Evolutionary conservation across 2,113 vertebrate genomes (phyloP), one percentile per base, ranked within the genome.

Genomic region (Eonycteris spelaea): DNA sequence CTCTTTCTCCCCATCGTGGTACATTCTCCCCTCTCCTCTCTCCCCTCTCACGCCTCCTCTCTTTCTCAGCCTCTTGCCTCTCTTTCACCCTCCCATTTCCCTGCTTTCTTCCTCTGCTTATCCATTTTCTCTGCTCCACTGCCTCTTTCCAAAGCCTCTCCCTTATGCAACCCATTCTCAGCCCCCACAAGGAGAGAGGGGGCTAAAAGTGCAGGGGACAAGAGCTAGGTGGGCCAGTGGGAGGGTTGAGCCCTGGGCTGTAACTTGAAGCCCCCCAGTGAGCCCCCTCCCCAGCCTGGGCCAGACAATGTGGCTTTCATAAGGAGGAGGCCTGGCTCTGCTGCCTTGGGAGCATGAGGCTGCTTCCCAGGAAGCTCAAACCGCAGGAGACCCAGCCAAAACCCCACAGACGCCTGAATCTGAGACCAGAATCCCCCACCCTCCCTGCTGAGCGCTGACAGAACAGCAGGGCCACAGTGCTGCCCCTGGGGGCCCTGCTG

Each of bases 341-440:
- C 92, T 19, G 71, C 93, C 94, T 92, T 90, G 86, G 94, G 97
- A 96, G 95, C 92, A 86, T 30, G 83, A 89, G 90, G 78, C 48
- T 70, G 97, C 97, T 98, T 91, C 97, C 96, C 97, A 97, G 97
- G 97, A 97, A 97, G 97, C 97, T 96, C 95, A 97, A 97, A 98
- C 97, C 97, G 73, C 97, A 97, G 83, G 88, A 97, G 88, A 91
- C 82, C 19, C 88, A 93, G 97, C 97, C 97, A 97, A 97, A 98
- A 96, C 96, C 97, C 97, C 93, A 97, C 91, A 93, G 97, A 95
- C 57, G 94, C 96, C 97, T 95, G 94, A 79, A 67, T 84, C 57
- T 0, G 2, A 94, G 96, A 94, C 95, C 86, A 98, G 75, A 90
- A 94, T 70, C 92, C 92, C 92, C 94, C 94, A 79, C 51, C 10